Conservation (phyloP, 1,140 invertebrate species). For the Pectinophora gossypiella region DNA sequence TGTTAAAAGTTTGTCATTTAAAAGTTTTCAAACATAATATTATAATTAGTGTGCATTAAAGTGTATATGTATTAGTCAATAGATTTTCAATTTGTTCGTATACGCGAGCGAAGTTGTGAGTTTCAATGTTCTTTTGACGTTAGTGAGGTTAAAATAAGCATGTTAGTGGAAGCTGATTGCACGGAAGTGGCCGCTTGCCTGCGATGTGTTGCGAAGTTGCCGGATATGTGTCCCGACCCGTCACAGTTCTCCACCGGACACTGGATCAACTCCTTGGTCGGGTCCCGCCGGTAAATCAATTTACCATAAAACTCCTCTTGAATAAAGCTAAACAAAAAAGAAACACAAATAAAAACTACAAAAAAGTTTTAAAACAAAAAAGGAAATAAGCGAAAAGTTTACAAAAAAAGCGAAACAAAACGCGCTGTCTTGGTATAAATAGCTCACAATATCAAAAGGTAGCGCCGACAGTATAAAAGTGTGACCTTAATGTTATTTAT, state of each 20-base stretch:
- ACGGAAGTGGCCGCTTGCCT: slow-evolving; percentile 62
- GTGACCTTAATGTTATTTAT: slow-evolving; percentile 8
- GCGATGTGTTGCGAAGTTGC: slow-evolving; percentile 89
- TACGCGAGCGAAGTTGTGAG: too few relatives aligned
- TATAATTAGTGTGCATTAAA: too few relatives aligned
- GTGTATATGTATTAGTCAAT: too few relatives aligned
- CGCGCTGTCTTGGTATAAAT: background rate
- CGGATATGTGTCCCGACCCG: slow-evolving; percentile 89
- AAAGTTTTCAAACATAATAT: too few relatives aligned
- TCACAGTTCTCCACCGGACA: slow-evolving; percentile 95
- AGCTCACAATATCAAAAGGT: background rate
- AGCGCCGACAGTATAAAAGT: slow-evolving; percentile 6
- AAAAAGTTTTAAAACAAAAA: slow-evolving; percentile 16
- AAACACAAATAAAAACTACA: slow-evolving; percentile 8
- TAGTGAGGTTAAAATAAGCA: too few relatives aligned
- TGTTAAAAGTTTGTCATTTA: too few relatives aligned
- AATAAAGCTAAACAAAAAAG: slow-evolving; percentile 22
- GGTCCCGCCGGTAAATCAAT: slow-evolving; percentile 60
- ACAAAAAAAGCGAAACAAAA: slow-evolving; percentile 3
- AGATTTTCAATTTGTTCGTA: too few relatives aligned
- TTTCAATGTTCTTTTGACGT: too few relatives aligned
- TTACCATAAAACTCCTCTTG: background rate
- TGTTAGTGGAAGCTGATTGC: background rate
- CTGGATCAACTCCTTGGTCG: slow-evolving; percentile 78
- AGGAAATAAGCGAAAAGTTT: slow-evolving; percentile 1